phyloP scores from a whole-genome alignment of 2,113 vertebrate genomes.

The Tragelaphus buxtoni region DNA sequence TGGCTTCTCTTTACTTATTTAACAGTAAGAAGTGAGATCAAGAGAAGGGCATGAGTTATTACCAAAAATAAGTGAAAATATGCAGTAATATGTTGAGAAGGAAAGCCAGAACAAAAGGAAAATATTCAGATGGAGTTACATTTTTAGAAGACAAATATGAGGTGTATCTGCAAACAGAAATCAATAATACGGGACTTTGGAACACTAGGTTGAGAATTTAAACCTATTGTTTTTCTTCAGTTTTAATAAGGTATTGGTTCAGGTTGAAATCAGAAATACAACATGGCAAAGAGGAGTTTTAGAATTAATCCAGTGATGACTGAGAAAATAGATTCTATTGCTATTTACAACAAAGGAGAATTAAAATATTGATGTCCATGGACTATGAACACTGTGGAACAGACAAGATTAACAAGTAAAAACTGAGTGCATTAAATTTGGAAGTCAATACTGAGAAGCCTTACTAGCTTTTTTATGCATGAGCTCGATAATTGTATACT shows the following conservation, averaged over 20 bases:
- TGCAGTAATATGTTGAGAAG: not conserved
- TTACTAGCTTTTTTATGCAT: not conserved
- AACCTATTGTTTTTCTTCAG: not conserved
- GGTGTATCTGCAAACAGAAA: not conserved
- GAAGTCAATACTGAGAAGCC: not conserved
- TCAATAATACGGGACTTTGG: not conserved
- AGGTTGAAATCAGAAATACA: not conserved
- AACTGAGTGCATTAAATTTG: not conserved
- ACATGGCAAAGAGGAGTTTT: not conserved
- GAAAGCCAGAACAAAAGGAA: not conserved
- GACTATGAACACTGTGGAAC: not conserved
- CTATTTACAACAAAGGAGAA: not conserved
- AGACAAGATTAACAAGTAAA: not conserved
- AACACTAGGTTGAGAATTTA: not conserved
- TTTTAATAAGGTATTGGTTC: not conserved
- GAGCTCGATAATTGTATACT: not conserved
- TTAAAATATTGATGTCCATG: not conserved
- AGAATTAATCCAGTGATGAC: not conserved
- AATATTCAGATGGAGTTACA: not conserved
- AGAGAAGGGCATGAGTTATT: not conserved
- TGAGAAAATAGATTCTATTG: not conserved
- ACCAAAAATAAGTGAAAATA: not conserved
- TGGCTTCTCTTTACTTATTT: not conserved
- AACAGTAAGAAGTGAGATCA: not conserved
- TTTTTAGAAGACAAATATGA: not conserved